phyloP scores from a whole-genome alignment of 2,888 invertebrate genomes.

The Patella ulyssiponensis region DNA sequence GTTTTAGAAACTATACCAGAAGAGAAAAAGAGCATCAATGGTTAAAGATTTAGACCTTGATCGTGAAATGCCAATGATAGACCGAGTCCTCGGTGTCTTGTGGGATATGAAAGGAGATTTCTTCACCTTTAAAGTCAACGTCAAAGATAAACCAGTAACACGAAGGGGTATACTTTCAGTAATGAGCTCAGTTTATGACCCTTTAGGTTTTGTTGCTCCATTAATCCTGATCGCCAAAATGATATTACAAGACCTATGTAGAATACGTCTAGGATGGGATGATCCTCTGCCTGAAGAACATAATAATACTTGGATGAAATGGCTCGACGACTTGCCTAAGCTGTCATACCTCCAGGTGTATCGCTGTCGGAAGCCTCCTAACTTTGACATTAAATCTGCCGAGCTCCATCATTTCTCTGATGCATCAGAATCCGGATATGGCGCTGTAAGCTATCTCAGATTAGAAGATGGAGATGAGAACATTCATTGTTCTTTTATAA shows the following conservation, averaged over 20 bases:
- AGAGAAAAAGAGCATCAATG: not conserved
- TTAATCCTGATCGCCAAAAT: conserved; percentile 14
- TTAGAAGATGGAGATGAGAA: conserved; percentile 5
- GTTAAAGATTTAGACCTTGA: not conserved
- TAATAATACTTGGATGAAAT: not conserved
- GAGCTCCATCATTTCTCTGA: conserved; percentile 26
- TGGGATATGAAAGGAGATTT: conserved; percentile 21
- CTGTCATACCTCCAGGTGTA: not conserved
- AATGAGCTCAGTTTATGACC: not conserved
- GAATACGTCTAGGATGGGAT: conserved; percentile 20
- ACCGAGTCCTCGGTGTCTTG: conserved; percentile 10
- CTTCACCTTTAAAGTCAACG: conserved; percentile 12
- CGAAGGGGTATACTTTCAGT: not conserved
- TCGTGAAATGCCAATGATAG: conserved; percentile 8
- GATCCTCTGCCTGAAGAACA: conserved; percentile 15
- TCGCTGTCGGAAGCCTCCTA: conserved; percentile 18
- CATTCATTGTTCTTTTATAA: conserved; percentile 15
- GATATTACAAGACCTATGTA: not conserved
- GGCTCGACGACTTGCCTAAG: not conserved
- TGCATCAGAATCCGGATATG: conserved; percentile 17
- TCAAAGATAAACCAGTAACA: not conserved
- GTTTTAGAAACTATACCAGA: conserved; percentile 9
- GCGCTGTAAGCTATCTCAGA: conserved; percentile 22
- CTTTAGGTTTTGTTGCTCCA: conserved; percentile 14
- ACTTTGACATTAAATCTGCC: not conserved